Conservation (phyloP, 30 jellyfish, hydroid and myxozoan species). For the Nemopilema nomurai region DNA sequence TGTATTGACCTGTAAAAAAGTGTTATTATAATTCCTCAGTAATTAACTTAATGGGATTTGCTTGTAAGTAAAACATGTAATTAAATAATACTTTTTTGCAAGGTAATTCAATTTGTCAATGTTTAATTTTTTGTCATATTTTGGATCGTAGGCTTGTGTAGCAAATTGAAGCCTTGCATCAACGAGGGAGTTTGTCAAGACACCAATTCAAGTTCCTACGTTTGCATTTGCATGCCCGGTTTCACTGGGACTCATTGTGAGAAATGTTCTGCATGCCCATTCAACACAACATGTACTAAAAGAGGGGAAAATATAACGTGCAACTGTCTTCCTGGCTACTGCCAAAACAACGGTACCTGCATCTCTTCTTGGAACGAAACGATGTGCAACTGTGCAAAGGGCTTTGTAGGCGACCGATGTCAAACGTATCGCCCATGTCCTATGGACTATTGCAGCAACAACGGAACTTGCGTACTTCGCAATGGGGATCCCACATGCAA, state of each 20-base stretch:
- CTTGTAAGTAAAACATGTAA: neutral
- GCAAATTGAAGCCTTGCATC: conserved; percentile 13
- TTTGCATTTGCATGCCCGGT: conserved; percentile 10
- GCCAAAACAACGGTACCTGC: conserved; percentile 27
- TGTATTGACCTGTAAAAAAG: too few relatives aligned
- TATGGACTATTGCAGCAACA: neutral
- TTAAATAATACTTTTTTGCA: too few relatives aligned
- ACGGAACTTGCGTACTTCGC: neutral
- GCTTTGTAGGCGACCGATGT: conserved; percentile 10
- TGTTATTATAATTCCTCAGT: too few relatives aligned
- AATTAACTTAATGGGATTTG: too few relatives aligned
- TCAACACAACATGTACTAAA: conserved; percentile 10
- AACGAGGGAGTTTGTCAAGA: conserved; percentile 28
- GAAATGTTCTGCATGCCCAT: conserved; percentile 18
- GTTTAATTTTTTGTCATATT: neutral
- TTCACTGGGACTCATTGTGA: conserved; percentile 17
- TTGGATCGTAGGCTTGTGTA: conserved; percentile 18
- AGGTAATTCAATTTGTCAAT: neutral
- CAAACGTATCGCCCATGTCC: conserved; percentile 5
- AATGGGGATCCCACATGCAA: neutral
- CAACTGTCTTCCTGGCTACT: neutral
- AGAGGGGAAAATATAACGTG: neutral
- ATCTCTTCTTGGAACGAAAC: neutral
- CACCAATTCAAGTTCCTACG: neutral
- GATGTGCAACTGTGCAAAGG: conserved; percentile 6